Conservation (phyloP, 2,113 vertebrate species). For the Triplophysa siluroides region DNA sequence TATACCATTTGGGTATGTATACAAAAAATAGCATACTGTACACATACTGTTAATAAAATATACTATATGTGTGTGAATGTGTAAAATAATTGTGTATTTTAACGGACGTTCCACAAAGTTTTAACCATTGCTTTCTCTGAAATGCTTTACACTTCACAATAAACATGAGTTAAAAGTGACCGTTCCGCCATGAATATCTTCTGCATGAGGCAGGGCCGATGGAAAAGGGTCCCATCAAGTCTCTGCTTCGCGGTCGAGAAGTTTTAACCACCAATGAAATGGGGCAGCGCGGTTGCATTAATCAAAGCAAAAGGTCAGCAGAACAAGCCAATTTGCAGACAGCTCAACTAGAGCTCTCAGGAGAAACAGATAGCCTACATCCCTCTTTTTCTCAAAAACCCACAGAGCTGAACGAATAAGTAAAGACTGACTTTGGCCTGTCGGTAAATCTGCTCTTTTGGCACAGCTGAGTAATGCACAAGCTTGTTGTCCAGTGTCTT, state of each 20-base stretch:
- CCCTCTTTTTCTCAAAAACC: slow-evolving; percentile 53
- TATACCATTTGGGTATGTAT: no score
- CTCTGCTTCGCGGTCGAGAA: slow-evolving; percentile 53
- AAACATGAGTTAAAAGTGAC: slow-evolving; percentile 14
- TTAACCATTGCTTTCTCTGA: slow-evolving; percentile 22
- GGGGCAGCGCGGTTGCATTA: slow-evolving; percentile 68
- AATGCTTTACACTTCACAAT: neutral
- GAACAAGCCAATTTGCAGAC: slow-evolving; percentile 77
- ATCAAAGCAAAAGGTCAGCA: slow-evolving; percentile 78
- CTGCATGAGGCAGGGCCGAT: slow-evolving; percentile 47
- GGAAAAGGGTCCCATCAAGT: slow-evolving; percentile 58
- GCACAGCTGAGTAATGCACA: neutral
- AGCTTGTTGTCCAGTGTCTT: neutral
- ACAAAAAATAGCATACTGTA: no score
- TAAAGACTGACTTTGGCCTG: neutral
- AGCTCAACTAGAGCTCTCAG: slow-evolving; percentile 68
- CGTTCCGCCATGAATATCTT: slow-evolving; percentile 59
- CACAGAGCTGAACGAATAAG: slow-evolving; percentile 51
- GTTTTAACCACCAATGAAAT: slow-evolving; percentile 61
- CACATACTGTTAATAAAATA: no score
- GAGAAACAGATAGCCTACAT: slow-evolving; percentile 70
- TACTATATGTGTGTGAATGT: no score
- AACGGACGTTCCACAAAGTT: slow-evolving; percentile 4
- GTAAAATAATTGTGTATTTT: neutral
- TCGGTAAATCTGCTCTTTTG: slow-evolving; percentile 10